phyloP scores from a whole-genome alignment of 2,113 vertebrate species.

The Puntigrus tetrazona region DNA sequence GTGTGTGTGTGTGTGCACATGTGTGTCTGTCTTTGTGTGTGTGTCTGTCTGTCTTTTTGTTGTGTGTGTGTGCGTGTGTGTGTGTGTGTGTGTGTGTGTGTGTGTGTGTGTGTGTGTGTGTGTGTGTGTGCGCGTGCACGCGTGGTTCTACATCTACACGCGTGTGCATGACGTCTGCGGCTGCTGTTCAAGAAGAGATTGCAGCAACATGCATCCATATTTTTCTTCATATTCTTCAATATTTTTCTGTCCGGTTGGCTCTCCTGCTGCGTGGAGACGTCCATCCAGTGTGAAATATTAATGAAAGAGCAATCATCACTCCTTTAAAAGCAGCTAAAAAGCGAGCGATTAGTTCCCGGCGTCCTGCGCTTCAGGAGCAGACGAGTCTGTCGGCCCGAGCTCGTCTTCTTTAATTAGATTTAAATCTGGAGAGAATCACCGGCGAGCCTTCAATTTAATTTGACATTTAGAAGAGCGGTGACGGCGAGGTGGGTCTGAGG shows the following conservation, averaged over 20 bases:
- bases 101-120: slow-evolving; percentile 17
- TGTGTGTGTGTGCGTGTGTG: slow-evolving; percentile 8
- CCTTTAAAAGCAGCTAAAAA: not conserved
- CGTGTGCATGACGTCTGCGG: not conserved
- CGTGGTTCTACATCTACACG: not conserved
- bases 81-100: slow-evolving; percentile 15
- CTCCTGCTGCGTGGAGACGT: not conserved
- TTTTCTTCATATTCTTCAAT: too few species aligned
- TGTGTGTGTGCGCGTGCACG: not conserved
- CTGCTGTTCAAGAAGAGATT: not conserved
- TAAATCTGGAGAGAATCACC: slow-evolving; percentile 19
- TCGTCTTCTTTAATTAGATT: slow-evolving; percentile 18
- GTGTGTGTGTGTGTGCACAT: slow-evolving; percentile 15
- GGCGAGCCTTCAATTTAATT: slow-evolving; percentile 6
- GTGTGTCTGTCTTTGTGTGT: slow-evolving; percentile 3
- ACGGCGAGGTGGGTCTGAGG: not conserved
- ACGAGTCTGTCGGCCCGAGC: not conserved
- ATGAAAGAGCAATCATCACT: not conserved
- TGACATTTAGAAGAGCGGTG: slow-evolving; percentile 14
- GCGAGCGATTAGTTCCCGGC: not conserved
- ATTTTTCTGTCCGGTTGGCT: too few species aligned
- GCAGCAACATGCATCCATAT: not conserved
- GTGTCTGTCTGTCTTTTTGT: slow-evolving; percentile 12
- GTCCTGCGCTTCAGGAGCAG: not conserved
- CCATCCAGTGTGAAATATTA: not conserved